phyloP scores from a whole-genome alignment of 2,888 invertebrate species.

The Lapara coniferarum region DNA sequence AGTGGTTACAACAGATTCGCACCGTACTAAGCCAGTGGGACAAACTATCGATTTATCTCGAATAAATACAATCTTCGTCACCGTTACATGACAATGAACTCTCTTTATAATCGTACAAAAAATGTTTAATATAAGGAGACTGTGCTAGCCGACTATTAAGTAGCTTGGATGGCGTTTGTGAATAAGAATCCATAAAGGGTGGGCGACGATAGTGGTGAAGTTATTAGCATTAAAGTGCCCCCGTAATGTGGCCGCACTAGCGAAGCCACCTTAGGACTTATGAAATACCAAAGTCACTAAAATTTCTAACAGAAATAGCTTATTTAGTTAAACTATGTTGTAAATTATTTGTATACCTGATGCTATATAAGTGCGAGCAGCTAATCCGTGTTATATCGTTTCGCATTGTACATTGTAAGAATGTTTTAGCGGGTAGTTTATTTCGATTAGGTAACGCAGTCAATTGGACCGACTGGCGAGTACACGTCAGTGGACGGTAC shows the following conservation, averaged over 20 bases:
- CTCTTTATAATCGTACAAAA: constrained; percentile 83
- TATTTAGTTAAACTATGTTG: constrained; percentile 69
- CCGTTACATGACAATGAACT: constrained; percentile 82
- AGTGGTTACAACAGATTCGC: constrained; percentile 97
- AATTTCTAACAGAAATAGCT: constrained; percentile 77
- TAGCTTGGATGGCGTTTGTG: constrained; percentile 64
- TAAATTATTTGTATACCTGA: constrained; percentile 72
- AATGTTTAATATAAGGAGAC: constrained; percentile 74
- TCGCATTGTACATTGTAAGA: constrained; percentile 14
- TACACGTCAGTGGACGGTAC: not conserved
- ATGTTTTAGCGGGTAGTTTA: constrained; percentile 2
- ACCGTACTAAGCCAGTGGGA: constrained; percentile 89
- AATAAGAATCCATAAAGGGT: constrained; percentile 44
- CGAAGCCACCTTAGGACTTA: constrained; percentile 51
- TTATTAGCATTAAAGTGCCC: constrained; percentile 27
- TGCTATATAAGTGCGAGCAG: constrained; percentile 83
- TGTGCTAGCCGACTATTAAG: constrained; percentile 75
- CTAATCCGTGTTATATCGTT: constrained; percentile 52
- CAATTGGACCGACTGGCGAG: not conserved
- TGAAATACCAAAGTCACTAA: constrained; percentile 81
- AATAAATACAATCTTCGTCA: constrained; percentile 73
- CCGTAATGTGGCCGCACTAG: constrained; percentile 21
- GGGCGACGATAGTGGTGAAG: constrained; percentile 29
- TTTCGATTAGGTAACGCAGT: constrained; percentile 6
- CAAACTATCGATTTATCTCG: constrained; percentile 71